Conservation (phyloP, 2,888 invertebrate species). For the Melanargia galathea region DNA sequence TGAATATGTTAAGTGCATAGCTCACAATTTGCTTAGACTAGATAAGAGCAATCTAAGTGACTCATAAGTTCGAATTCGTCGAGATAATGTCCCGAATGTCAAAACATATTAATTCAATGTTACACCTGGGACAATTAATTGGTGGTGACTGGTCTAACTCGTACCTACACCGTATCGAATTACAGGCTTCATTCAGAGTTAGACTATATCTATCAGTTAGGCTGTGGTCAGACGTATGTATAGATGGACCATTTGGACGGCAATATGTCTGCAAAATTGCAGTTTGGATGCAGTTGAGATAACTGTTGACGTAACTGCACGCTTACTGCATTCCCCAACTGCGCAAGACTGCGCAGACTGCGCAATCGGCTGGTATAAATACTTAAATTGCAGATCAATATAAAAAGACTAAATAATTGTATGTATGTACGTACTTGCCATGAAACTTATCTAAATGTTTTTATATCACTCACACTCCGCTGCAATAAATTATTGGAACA, state of each 20-base stretch:
- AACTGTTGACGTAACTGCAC: too few relatives aligned
- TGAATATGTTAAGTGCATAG: background rate
- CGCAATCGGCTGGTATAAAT: too few relatives aligned
- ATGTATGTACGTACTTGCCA: too few relatives aligned
- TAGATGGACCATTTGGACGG: too few relatives aligned
- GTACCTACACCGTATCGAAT: conserved; percentile 28
- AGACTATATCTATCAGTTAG: conserved; percentile 8
- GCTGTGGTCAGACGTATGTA: background rate
- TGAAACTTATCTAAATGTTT: background rate
- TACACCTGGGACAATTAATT: conserved; percentile 68
- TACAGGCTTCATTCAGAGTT: conserved; percentile 9
- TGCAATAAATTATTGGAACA: conserved; percentile 14
- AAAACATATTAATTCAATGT: conserved; percentile 59
- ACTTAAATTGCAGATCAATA: too few relatives aligned
- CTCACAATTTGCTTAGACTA: background rate
- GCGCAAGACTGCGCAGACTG: too few relatives aligned
- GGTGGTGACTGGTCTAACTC: conserved; percentile 39
- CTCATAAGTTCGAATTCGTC: conserved; percentile 19
- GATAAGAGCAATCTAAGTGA: conserved; percentile 15
- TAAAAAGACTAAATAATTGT: too few relatives aligned
- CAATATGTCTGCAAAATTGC: too few relatives aligned
- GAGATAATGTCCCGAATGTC: conserved; percentile 49
- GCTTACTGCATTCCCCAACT: too few relatives aligned
- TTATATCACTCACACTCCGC: background rate
- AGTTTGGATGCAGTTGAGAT: too few relatives aligned